Conservation (phyloP, 2,888 invertebrate species). For the Drosophila cracens region DNA sequence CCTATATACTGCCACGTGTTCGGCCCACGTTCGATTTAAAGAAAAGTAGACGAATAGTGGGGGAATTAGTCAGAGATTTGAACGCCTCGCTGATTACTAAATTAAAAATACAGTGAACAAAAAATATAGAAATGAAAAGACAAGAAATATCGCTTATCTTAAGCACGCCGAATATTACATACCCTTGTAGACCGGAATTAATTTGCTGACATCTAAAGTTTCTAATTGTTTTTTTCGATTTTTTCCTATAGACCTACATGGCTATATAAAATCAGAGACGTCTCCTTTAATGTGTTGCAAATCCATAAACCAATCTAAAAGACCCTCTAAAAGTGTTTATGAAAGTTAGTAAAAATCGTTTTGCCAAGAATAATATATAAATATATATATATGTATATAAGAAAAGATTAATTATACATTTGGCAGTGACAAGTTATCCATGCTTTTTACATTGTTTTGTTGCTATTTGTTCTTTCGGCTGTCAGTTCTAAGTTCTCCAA, state of each 20-base stretch:
- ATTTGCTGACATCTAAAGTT: not conserved
- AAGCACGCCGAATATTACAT: not conserved
- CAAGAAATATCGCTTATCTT: not conserved
- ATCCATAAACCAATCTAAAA: not conserved
- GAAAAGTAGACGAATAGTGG: not conserved
- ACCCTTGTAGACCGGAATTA: not conserved
- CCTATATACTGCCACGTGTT: constrained; percentile 33
- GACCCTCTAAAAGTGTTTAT: not conserved
- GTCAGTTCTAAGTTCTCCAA: constrained; percentile 12
- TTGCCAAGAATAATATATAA: constrained; percentile 4
- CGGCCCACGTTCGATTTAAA: constrained; percentile 22
- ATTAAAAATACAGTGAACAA: constrained; percentile 11
- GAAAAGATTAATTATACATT: constrained; percentile 42
- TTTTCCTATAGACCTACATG: not conserved
- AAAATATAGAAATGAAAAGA: not conserved
- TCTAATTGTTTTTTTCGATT: too few species aligned
- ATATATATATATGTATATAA: not conserved
- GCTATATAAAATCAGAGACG: not conserved
- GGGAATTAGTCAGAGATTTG: constrained; percentile 13
- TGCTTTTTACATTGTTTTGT: constrained; percentile 14
- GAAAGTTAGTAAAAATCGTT: constrained; percentile 12
- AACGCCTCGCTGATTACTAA: constrained; percentile 23
- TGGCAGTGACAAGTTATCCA: constrained; percentile 34
- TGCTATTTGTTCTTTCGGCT: not conserved
- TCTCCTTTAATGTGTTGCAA: not conserved